Base-by-base conservation (phyloP, 2,113 vertebrate genomes). In the Epinephelus lanceolatus region DNA sequence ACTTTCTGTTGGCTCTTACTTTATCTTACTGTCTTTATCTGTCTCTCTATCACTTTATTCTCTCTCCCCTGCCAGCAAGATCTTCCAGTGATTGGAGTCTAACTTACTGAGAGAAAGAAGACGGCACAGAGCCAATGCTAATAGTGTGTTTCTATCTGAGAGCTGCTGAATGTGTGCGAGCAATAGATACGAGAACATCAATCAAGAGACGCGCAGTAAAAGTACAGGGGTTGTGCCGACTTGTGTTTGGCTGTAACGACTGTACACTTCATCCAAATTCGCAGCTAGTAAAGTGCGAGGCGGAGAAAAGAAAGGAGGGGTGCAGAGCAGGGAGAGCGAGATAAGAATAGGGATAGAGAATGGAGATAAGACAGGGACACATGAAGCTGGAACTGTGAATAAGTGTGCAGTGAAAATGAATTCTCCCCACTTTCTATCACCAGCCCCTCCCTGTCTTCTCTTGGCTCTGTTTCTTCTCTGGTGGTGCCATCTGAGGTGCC, bases 171-270 rank as follows among this genome's bases (percentile, higher is more conserved):
- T 77, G 77, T 84, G 82, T 83, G 91, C 25, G 73, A 82, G 86
- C 72, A 66, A 17, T 11, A 83, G 89, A 87, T 90, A 83, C 79
- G 78, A 89, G 69, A 71, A 86, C 86, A 90, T 88, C 86, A 89
- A 89, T 90, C 89, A 84, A 63, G 33, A 59, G 0, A 81, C 45
- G 33, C 1, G 6, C 57, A 40, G 65, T 57, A 71, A 84, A 86
- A 83, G 80, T 66, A 66, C 55, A 30, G 55, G 55, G 80, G 65
- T 76, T 33, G 67, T n/a, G 78, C n/a, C 8, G 67, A 83, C 74
- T 85, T n/a, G 53, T 42, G 23, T 89, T 87, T 86, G 85, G 86
- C 59, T 42, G 19, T 13, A 76, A 78, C 72, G 40, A 55, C 69
- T 80, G 56, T 53, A 52, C 62, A 27, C 70, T 87, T 77, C 80